Conservation (phyloP, 1,140 invertebrate species). For the Drosophila punjabiensis region DNA sequence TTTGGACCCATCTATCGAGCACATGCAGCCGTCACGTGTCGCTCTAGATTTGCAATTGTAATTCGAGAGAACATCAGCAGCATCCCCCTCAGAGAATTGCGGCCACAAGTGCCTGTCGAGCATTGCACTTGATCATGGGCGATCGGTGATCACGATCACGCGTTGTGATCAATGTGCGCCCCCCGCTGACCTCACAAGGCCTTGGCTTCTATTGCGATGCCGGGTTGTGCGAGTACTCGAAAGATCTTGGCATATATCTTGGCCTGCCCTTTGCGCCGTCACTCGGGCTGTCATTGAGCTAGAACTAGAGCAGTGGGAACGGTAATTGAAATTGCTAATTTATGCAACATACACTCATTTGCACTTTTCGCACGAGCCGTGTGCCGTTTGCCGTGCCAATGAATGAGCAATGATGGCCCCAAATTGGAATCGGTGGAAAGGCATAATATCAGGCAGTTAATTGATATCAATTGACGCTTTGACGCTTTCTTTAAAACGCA, state of each 20-base stretch:
- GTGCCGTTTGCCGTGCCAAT: background rate
- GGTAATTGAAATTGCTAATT: conserved; percentile 17
- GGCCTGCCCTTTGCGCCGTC: background rate
- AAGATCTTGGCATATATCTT: conserved; percentile 11
- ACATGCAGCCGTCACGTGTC: conserved; percentile 9
- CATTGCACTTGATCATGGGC: conserved; percentile 16
- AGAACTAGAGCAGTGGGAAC: background rate
- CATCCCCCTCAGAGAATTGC: background rate
- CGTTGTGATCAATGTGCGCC: conserved; percentile 16
- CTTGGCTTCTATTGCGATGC: conserved; percentile 10
- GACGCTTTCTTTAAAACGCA: conserved; percentile 11
- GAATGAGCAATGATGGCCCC: conserved; percentile 1
- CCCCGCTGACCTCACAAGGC: background rate
- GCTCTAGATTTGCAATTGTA: conserved; percentile 17
- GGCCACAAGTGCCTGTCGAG: background rate
- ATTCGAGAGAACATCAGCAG: background rate
- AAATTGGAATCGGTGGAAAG: background rate
- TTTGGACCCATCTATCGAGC: background rate
- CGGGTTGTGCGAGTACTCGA: background rate
- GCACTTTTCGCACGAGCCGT: background rate
- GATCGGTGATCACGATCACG: conserved; percentile 12
- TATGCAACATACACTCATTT: conserved; percentile 7
- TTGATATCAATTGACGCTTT: conserved; percentile 16
- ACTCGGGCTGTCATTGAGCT: background rate
- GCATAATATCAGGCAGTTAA: conserved; percentile 13